Conservation (phyloP, 2,797 vertebrate genomes). For the Coregonus ussuriensis region DNA sequence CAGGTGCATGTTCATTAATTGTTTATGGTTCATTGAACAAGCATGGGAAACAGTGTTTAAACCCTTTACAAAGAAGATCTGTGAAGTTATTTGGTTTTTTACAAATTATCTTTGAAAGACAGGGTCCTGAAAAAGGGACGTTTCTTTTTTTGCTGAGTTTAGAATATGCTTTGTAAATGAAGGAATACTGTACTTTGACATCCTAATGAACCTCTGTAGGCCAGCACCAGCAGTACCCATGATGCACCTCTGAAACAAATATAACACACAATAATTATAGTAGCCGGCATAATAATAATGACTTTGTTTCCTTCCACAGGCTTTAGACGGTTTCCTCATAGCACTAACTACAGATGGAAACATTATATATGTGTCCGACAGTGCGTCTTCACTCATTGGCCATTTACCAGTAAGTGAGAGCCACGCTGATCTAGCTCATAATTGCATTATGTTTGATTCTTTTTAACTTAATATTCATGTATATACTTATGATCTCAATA, state of each 20-base stretch:
- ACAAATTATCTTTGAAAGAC: too few relatives aligned
- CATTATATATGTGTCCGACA: slow-evolving; percentile 89
- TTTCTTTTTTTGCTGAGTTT: too few relatives aligned
- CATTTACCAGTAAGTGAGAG: slow-evolving; percentile 88
- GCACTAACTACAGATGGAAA: slow-evolving; percentile 90
- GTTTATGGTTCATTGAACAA: too few relatives aligned
- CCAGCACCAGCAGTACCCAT: not conserved
- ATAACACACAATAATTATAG: not conserved
- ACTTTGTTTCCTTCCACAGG: slow-evolving; percentile 70
- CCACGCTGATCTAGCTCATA: not conserved
- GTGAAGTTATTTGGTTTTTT: too few relatives aligned
- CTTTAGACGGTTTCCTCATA: slow-evolving; percentile 89
- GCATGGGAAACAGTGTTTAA: too few relatives aligned
- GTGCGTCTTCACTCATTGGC: slow-evolving; percentile 88
- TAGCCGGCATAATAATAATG: not conserved
- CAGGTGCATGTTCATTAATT: too few relatives aligned
- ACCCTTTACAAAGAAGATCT: too few relatives aligned
- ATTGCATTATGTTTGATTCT: not conserved
- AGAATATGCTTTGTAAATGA: not conserved
- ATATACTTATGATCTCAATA: not conserved
- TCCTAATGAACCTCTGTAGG: not conserved
- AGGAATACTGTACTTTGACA: not conserved
- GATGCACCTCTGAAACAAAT: not conserved
- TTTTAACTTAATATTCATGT: not conserved
- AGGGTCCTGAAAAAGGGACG: too few relatives aligned